phyloP scores from a whole-genome alignment of 2,113 vertebrate species.

The Forbesichthys agassizii region DNA sequence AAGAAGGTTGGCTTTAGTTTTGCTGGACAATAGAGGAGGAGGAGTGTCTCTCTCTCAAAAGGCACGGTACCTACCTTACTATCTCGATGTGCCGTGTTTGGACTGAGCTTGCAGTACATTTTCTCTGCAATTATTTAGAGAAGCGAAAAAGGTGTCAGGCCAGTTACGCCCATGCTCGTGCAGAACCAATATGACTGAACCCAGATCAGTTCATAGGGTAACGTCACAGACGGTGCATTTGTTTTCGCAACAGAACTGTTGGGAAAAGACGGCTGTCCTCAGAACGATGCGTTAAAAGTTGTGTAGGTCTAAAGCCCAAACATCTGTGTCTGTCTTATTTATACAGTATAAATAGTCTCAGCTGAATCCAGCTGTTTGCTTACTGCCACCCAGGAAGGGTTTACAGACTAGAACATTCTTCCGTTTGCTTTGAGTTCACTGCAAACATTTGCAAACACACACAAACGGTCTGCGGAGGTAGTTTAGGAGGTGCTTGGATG shows the following conservation, averaged over 20 bases:
- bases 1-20: conserved; percentile 31
- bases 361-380: not conserved
- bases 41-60: conserved; percentile 36
- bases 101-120: not conserved
- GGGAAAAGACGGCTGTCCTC: conserved; percentile 32
- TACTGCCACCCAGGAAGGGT: conserved; percentile 11
- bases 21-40: conserved; percentile 12
- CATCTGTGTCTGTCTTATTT: not conserved
- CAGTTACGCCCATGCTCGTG: not conserved
- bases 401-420: no score
- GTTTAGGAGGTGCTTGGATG: no score
- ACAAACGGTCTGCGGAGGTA: no score
- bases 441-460: no score
- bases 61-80: conserved; percentile 9
- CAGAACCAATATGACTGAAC: conserved; percentile 27
- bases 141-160: not conserved
- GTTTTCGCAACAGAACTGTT: conserved; percentile 42
- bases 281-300: conserved; percentile 27
- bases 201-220: conserved; percentile 31
- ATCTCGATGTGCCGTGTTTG: conserved; percentile 16
- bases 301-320: conserved; percentile 36
- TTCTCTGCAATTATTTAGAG: not conserved
- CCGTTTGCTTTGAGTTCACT: no score
- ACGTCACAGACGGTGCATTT: conserved; percentile 33
- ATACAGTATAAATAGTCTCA: not conserved